phyloP scores from a whole-genome alignment of 2,888 invertebrate genomes.

The Cacoxenus indagator region DNA sequence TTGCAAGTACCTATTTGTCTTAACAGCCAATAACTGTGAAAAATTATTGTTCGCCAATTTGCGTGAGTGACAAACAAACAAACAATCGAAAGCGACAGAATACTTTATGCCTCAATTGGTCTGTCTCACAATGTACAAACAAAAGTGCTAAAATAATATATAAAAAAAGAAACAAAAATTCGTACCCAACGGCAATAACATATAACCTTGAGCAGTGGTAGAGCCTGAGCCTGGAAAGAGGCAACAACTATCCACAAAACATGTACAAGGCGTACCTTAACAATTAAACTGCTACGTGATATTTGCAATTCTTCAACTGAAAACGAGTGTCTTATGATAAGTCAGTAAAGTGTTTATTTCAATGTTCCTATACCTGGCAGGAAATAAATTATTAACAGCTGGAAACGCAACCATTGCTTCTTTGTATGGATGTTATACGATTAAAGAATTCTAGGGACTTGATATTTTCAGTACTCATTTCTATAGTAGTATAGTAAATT shows the following conservation, averaged over 20 bases:
- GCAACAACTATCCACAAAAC: neutral
- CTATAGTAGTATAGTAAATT: too few relatives aligned
- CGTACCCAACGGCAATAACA: neutral
- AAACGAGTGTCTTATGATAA: neutral
- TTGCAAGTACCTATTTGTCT: neutral
- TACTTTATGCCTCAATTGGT: conserved; percentile 16
- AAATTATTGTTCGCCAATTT: neutral
- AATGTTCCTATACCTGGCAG: neutral
- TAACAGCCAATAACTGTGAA: conserved; percentile 13
- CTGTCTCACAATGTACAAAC: neutral
- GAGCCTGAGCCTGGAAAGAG: neutral
- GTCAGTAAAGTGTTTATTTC: neutral
- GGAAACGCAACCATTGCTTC: too few relatives aligned
- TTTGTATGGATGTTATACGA: too few relatives aligned
- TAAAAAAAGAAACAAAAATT: neutral
- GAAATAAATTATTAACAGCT: too few relatives aligned
- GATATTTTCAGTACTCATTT: too few relatives aligned
- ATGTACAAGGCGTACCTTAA: neutral
- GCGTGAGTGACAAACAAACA: conserved; percentile 3
- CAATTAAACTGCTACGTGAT: neutral
- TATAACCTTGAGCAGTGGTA: neutral
- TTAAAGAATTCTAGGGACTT: too few relatives aligned
- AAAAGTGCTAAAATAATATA: neutral
- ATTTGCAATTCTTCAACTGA: neutral
- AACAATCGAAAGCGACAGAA: neutral